These are phyloP conservation scores for Gallinago stenura DNA, from an alignment of 2,797 vertebrate species.

Conservation along the genomic window DNA sequence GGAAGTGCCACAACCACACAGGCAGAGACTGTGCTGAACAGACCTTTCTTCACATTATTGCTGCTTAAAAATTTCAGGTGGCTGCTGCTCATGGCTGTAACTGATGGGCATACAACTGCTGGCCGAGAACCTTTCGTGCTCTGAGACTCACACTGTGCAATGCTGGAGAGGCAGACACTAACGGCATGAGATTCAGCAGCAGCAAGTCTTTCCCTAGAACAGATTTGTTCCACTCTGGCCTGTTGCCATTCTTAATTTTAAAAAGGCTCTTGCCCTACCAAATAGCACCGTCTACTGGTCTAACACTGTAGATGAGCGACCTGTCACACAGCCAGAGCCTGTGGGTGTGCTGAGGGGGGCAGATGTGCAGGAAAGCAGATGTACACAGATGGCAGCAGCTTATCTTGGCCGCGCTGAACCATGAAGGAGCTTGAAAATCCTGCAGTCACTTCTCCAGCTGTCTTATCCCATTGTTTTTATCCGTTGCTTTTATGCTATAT, in stretches of 20 bases:
- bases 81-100: not conserved
- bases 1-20: not conserved
- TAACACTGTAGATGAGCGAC: fast-evolving
- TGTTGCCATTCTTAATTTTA: not conserved
- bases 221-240: not conserved
- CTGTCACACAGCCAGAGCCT: not conserved
- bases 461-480: not conserved
- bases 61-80: not conserved
- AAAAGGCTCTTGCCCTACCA: not conserved
- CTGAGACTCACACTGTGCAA: not conserved
- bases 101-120: not conserved
- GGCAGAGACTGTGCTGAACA: not conserved
- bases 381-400: not conserved
- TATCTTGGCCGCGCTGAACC: not conserved
- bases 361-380: not conserved
- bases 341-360: fast-evolving
- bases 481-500: not conserved
- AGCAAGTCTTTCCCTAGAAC: not conserved
- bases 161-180: not conserved
- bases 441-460: not conserved
- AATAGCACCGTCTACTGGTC: not conserved
- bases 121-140: not conserved
- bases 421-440: not conserved
- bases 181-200: not conserved
- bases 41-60: not conserved